These are phyloP conservation scores for Carposina sasakii DNA, from an alignment of 1,140 invertebrate species.

Conservation along the genomic window DNA sequence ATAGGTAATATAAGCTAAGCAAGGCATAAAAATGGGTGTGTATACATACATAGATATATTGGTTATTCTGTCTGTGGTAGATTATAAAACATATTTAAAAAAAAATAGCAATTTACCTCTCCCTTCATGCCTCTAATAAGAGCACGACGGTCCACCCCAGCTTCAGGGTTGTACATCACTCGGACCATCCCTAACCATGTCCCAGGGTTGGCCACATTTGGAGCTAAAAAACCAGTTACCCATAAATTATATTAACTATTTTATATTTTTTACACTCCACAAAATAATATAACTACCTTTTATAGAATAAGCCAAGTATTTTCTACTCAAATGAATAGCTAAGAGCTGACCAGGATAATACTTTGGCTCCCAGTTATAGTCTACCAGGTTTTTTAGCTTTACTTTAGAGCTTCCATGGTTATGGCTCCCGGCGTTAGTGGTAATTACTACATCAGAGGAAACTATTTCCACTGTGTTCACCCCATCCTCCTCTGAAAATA, in stretches of 20 bases:
- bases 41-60: no score
- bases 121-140: constrained; percentile 91
- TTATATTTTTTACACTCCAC: not conserved
- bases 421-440: constrained; percentile 79
- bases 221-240: constrained; percentile 37
- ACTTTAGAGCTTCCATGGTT: constrained; percentile 89
- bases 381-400: constrained; percentile 91
- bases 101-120: constrained; percentile 49
- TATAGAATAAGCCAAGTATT: constrained; percentile 91
- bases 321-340: constrained; percentile 89
- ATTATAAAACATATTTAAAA: no score
- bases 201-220: constrained; percentile 70
- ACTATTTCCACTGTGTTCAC: constrained; percentile 72
- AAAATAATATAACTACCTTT: constrained; percentile 77
- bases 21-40: no score
- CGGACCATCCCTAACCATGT: constrained; percentile 85
- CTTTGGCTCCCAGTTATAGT: constrained; percentile 93
- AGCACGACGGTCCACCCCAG: constrained; percentile 80
- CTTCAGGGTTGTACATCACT: constrained; percentile 80
- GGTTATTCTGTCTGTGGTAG: no score
- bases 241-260: not conserved
- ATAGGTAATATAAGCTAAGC: no score
- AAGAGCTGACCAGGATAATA: constrained; percentile 90
- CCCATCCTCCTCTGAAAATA: constrained; percentile 81
- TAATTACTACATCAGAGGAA: constrained; percentile 80